A percentile compares a stretch with the other conserved stretches of the same genome.
These are phyloP conservation scores for Trichogramma evanescens DNA, from an alignment of 2,888 invertebrate species.

Conservation along the genomic window DNA sequence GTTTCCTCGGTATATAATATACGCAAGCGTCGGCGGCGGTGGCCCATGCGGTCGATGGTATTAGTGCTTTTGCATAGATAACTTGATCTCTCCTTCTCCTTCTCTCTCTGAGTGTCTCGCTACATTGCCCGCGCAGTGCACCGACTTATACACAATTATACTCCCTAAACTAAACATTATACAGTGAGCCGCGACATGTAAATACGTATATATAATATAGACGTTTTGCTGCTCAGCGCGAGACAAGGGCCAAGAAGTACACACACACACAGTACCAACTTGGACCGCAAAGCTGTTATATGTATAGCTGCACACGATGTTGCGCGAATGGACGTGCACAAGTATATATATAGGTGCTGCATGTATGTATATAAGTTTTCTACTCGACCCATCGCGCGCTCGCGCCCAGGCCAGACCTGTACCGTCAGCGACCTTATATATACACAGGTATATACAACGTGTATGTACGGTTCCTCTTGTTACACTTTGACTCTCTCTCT, in stretches of 20 bases:
- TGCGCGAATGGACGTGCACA: conserved; percentile 14
- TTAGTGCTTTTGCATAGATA: neutral
- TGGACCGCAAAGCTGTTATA: neutral
- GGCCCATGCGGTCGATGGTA: neutral
- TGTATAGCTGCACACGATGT: neutral
- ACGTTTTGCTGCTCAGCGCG: too few relatives aligned
- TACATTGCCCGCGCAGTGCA: neutral
- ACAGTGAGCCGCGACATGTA: conserved; percentile 9
- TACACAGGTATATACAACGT: too few relatives aligned
- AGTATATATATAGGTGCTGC: conserved; percentile 1
- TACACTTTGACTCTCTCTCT: conserved; percentile 3
- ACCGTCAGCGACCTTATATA: too few relatives aligned
- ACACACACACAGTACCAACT: too few relatives aligned
- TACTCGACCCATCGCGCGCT: too few relatives aligned
- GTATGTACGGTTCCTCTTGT: conserved; percentile 3
- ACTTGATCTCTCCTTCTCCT: neutral
- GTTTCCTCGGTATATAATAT: neutral
- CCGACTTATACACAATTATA: neutral
- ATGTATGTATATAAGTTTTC: too few relatives aligned
- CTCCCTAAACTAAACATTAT: neutral
- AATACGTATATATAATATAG: conserved; percentile 4
- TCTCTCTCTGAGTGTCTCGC: neutral
- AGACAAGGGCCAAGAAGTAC: too few relatives aligned
- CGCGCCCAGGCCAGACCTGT: too few relatives aligned
- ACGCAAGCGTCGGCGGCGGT: neutral